Conservation (phyloP, 2,113 vertebrate genomes). For the Corydoras sp. region DNA sequence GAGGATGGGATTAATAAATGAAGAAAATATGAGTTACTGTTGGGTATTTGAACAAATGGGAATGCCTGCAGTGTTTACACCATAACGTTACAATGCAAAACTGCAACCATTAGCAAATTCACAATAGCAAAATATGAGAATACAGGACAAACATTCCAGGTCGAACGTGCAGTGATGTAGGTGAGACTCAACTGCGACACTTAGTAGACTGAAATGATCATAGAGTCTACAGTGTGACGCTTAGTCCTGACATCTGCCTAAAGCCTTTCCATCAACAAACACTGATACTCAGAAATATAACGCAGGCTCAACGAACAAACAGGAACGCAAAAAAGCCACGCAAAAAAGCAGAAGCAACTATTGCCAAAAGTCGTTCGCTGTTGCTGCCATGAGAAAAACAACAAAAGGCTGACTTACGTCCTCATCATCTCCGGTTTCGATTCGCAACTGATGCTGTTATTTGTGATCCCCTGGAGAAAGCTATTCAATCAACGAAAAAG, state of each 20-base stretch:
- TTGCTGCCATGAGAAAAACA: constrained; percentile 59
- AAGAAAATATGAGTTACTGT: neutral
- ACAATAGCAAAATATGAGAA: no score
- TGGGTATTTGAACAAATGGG: neutral
- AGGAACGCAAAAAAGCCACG: constrained; percentile 1
- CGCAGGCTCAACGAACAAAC: neutral
- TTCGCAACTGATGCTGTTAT: constrained; percentile 5
- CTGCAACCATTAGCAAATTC: neutral
- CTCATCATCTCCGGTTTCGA: no score
- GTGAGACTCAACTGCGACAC: constrained; percentile 27
- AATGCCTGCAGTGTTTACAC: neutral
- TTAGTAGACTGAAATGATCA: constrained; percentile 4
- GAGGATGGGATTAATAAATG: neutral
- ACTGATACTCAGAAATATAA: constrained; percentile 4
- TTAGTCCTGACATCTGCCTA: constrained; percentile 21
- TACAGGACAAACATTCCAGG: neutral
- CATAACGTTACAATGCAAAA: neutral
- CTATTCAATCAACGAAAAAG: constrained; percentile 37
- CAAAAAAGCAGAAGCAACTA: constrained; percentile 49
- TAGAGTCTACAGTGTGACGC: constrained; percentile 18
- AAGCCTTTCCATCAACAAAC: constrained; percentile 27
- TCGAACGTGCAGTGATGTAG: neutral
- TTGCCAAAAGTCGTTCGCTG: constrained; percentile 41
- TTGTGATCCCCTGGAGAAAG: constrained; percentile 30
- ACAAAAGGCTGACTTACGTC: constrained; percentile 14